Percentiles rank a stretch among this genome's conserved stretches.
Evolutionary conservation across 2,797 vertebrate species (phyloP).

Genomic region (Onychomys arenicola): DNA sequence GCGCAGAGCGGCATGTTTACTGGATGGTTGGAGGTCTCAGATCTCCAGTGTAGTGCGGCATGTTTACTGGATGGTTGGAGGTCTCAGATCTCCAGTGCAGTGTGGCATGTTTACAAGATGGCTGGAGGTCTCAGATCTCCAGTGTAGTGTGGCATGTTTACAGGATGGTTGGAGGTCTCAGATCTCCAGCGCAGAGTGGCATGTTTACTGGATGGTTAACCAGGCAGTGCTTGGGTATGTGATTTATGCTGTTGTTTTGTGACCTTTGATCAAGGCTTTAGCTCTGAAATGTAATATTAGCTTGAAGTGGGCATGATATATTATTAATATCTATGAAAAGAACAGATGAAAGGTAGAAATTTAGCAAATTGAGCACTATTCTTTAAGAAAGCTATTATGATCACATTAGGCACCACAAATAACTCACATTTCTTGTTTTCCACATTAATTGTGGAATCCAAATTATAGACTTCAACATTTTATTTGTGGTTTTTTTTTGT

Average conservation of each 20-base stretch:
- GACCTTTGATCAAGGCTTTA: constrained; percentile 54
- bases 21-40: no score
- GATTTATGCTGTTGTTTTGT: not conserved
- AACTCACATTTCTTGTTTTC: constrained; percentile 27
- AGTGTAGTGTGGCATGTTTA: no score
- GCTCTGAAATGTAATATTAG: constrained; percentile 65
- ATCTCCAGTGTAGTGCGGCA: no score
- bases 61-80: no score
- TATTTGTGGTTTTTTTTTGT: constrained; percentile 3
- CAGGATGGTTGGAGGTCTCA: no score
- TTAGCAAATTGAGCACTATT: not conserved
- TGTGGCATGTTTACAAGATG: no score
- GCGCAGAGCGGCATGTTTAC: no score
- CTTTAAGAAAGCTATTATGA: constrained; percentile 24
- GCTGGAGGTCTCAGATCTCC: no score
- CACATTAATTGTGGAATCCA: constrained; percentile 31
- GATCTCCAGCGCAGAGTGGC: no score
- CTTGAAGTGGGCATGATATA: constrained; percentile 26
- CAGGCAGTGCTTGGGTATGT: not conserved
- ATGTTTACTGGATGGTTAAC: not conserved
- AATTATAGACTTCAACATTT: constrained; percentile 20
- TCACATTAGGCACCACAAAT: not conserved
- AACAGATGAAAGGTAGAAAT: constrained; percentile 59
- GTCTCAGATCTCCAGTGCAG: no score
- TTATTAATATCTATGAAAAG: constrained; percentile 67